Percentiles rank a stretch among this genome's conserved stretches.
These are phyloP conservation scores for Bolinopsis microptera DNA, from an alignment of 37 sponge, comb jelly and placozoan species.

Conservation along the genomic window DNA sequence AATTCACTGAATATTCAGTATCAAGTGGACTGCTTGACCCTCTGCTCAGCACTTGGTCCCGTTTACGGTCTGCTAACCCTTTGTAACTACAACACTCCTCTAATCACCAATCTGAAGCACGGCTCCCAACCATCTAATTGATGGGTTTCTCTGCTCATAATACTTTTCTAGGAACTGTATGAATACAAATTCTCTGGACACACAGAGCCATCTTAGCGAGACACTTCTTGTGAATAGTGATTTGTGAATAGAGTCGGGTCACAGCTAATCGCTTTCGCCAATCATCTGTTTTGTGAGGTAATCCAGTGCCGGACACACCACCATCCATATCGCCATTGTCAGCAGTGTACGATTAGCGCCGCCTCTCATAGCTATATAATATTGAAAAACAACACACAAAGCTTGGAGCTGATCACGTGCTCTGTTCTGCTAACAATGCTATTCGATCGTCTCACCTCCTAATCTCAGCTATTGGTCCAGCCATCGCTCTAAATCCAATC, in stretches of 20 bases:
- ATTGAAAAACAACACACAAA: not conserved
- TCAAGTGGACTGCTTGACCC: not conserved
- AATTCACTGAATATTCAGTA: too few relatives aligned
- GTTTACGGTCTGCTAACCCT: not conserved
- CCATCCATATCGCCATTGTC: not conserved
- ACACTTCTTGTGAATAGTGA: not conserved
- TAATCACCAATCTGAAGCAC: not conserved
- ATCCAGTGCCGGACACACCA: not conserved
- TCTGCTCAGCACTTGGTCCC: not conserved
- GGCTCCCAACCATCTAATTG: not conserved
- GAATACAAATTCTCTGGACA: too few relatives aligned
- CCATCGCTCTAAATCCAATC: constrained; percentile 26
- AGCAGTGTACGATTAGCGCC: not conserved
- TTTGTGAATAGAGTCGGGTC: not conserved
- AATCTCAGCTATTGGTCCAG: constrained; percentile 19
- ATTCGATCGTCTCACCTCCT: not conserved
- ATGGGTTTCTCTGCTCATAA: not conserved
- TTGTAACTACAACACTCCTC: not conserved
- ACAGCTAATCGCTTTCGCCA: not conserved
- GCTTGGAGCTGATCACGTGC: not conserved
- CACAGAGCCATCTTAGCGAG: too few relatives aligned
- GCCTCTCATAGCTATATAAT: not conserved
- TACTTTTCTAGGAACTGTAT: too few relatives aligned
- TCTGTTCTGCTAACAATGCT: not conserved
- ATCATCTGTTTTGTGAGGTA: not conserved